Evolutionary conservation across 1,140 invertebrate genomes (phyloP).

Genomic region (Drosophila equinoxialis): DNA sequence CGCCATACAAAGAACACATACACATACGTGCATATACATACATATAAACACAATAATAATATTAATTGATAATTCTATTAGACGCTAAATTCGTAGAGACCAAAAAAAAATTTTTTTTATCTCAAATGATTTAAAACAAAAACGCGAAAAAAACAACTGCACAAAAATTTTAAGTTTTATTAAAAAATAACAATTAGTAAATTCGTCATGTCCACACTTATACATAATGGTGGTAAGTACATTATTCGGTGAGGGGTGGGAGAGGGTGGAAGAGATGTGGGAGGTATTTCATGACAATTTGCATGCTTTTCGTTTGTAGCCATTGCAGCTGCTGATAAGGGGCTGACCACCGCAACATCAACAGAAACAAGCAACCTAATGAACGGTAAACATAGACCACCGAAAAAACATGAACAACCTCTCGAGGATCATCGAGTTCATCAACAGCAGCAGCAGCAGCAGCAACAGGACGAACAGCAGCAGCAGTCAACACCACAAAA

Average conservation of each 20-base stretch:
- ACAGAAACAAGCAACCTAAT: conserved; percentile 13
- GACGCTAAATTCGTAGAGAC: conserved; percentile 36
- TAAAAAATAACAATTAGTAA: not conserved
- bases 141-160: not conserved
- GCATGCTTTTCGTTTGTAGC: not conserved
- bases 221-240: conserved; percentile 9
- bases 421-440: conserved; percentile 16
- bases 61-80: conserved; percentile 43
- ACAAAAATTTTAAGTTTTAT: not conserved
- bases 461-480: conserved; percentile 20
- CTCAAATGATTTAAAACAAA: not conserved
- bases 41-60: conserved; percentile 13
- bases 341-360: conserved; percentile 13
- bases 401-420: conserved; percentile 32
- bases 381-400: conserved; percentile 49
- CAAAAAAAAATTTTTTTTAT: not conserved
- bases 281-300: not conserved
- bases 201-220: conserved; percentile 16
- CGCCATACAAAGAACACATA: conserved; percentile 23
- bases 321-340: conserved; percentile 18
- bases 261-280: not conserved
- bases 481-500: conserved; percentile 53
- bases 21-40: not conserved
- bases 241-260: not conserved
- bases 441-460: conserved; percentile 25